Percentiles rank a stretch among this genome's conserved stretches.
Evolutionary conservation across 2,888 invertebrate species (phyloP).

Genomic region (Augiades crinisus): DNA sequence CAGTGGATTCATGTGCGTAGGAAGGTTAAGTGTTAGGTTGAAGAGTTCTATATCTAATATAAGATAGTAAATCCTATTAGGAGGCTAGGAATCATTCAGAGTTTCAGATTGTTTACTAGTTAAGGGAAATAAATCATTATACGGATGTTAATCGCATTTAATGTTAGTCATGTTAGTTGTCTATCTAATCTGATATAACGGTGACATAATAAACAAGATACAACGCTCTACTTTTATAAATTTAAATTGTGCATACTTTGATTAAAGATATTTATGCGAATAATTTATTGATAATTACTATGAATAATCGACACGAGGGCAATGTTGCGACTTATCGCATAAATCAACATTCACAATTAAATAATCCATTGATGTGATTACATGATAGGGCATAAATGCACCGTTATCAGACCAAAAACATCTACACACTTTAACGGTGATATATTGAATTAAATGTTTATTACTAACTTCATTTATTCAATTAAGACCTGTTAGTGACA

Average conservation of each 20-base stretch:
- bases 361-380: background rate
- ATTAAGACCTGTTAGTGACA: too few species aligned
- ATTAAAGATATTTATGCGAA: background rate
- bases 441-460: too few species aligned
- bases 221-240: background rate
- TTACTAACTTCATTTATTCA: too few species aligned
- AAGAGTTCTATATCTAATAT: constrained; percentile 8
- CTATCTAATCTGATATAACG: background rate
- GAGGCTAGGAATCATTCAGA: background rate
- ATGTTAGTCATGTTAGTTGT: background rate
- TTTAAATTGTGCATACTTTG: background rate
- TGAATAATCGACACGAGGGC: background rate
- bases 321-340: background rate
- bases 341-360: background rate
- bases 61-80: background rate
- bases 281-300: background rate
- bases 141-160: too few species aligned
- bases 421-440: too few species aligned
- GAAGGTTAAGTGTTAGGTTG: constrained; percentile 16
- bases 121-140: too few species aligned
- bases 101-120: background rate
- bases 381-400: too few species aligned
- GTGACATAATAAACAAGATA: background rate
- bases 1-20: constrained; percentile 26
- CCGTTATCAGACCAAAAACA: too few species aligned